phyloP scores from a whole-genome alignment of 2,888 invertebrate genomes.

The Orthonychiurus folsomi region DNA sequence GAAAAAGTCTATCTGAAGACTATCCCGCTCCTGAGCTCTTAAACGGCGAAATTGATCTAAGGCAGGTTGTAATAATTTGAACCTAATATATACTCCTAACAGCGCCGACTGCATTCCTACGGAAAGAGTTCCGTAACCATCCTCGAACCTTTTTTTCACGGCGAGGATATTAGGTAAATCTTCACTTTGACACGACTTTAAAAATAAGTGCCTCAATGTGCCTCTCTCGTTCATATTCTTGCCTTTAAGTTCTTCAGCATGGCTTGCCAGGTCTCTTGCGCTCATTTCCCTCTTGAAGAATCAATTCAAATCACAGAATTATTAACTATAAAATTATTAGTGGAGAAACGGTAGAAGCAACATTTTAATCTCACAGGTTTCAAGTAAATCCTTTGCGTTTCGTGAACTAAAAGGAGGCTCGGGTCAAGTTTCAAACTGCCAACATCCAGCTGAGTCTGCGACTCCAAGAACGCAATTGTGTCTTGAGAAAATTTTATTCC shows the following conservation, averaged over 20 bases:
- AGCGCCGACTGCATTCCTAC: constrained; percentile 24
- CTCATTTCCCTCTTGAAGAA: constrained; percentile 19
- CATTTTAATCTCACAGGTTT: neutral
- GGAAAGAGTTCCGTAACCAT: constrained; percentile 15
- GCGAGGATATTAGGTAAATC: constrained; percentile 22
- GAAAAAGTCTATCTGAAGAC: constrained; percentile 18
- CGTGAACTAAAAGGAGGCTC: neutral
- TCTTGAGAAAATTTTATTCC: too few relatives aligned
- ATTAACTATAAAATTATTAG: too few relatives aligned
- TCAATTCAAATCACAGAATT: neutral
- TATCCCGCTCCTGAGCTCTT: neutral
- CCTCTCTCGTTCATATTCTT: constrained; percentile 28
- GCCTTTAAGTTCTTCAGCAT: constrained; percentile 20
- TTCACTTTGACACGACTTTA: constrained; percentile 25
- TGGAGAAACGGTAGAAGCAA: too few relatives aligned
- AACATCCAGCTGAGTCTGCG: neutral
- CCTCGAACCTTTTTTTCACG: constrained; percentile 19
- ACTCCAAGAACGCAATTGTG: neutral
- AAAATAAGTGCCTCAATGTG: constrained; percentile 20
- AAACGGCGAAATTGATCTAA: constrained; percentile 13
- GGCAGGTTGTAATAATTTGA: constrained; percentile 13
- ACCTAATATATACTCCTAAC: constrained; percentile 19
- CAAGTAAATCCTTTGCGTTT: neutral
- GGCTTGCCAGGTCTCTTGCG: constrained; percentile 18
- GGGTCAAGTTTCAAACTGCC: neutral